A percentile compares a stretch with the other conserved stretches of the same genome.
These are phyloP conservation scores for Galaxias olidus DNA, from an alignment of 2,797 vertebrate species.

Conservation along the genomic window DNA sequence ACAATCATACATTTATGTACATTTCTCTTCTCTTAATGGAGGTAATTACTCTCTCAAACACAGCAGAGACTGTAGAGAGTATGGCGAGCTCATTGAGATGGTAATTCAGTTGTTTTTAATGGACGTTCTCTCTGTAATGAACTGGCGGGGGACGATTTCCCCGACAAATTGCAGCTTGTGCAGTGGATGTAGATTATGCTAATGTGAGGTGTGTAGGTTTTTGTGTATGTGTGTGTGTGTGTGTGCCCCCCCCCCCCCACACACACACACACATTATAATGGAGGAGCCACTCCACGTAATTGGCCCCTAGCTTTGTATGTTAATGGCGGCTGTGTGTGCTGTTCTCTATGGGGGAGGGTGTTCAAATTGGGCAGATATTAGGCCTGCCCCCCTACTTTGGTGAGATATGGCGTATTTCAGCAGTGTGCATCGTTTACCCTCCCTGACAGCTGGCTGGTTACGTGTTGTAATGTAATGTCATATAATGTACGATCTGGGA, in stretches of 20 bases:
- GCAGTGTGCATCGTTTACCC: constrained; percentile 29
- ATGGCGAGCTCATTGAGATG: constrained; percentile 70
- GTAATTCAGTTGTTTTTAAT: constrained; percentile 77
- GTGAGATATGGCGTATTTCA: constrained; percentile 23
- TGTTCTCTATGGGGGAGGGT: constrained; percentile 29
- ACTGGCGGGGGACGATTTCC: constrained; percentile 61
- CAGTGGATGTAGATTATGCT: constrained; percentile 70
- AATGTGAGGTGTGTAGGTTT: constrained; percentile 59
- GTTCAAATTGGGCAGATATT: constrained; percentile 35
- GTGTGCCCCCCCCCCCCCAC: constrained; percentile 23
- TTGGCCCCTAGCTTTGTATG: constrained; percentile 52
- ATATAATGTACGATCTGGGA: constrained; percentile 16
- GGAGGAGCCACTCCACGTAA: constrained; percentile 49
- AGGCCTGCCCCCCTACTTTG: constrained; percentile 13
- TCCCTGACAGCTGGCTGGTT: too few species aligned
- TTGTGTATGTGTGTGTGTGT: constrained; percentile 45
- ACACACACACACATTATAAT: too few species aligned
- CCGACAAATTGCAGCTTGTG: constrained; percentile 71
- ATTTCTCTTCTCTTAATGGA: constrained; percentile 64
- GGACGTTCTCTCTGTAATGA: constrained; percentile 70
- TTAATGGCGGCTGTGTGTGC: constrained; percentile 45
- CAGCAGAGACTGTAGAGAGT: constrained; percentile 51
- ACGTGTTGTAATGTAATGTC: neutral
- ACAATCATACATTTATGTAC: constrained; percentile 24
- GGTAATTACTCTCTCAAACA: constrained; percentile 74